These are phyloP conservation scores for Stichopus horrens DNA, from an alignment of 53 echinoderm and acorn worm species.

Conservation along the genomic window DNA sequence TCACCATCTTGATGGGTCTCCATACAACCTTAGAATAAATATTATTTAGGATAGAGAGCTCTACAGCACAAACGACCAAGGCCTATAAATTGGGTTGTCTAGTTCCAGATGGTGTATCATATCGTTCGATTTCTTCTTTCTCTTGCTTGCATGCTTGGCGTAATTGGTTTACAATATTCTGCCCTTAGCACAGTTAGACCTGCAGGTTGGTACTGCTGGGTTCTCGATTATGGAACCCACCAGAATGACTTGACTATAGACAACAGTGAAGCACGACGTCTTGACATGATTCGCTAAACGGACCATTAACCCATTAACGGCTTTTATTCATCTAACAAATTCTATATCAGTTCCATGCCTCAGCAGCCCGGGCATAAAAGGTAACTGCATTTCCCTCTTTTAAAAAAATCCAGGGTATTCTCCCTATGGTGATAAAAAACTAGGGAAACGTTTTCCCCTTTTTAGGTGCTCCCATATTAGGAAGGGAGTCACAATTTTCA, in stretches of 20 bases:
- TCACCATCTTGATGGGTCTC: too few relatives aligned
- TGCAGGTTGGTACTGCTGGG: too few relatives aligned
- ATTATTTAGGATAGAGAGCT: too few relatives aligned
- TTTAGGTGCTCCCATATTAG: conserved; percentile 40
- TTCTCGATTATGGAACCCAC: conserved; percentile 58
- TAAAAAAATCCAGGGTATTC: conserved; percentile 28
- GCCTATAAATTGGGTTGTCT: too few relatives aligned
- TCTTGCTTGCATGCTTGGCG: too few relatives aligned
- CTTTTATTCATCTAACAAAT: conserved; percentile 45
- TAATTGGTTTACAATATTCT: too few relatives aligned
- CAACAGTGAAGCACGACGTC: conserved; percentile 51
- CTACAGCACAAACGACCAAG: too few relatives aligned
- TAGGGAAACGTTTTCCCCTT: conserved; percentile 35
- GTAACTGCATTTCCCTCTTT: conserved; percentile 42
- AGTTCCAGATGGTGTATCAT: too few relatives aligned
- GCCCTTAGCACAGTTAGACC: too few relatives aligned
- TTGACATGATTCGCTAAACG: conserved; percentile 35
- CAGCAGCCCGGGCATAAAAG: conserved; percentile 20
- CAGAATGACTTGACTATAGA: conserved; percentile 51
- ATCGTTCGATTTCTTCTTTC: too few relatives aligned
- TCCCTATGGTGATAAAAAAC: conserved; percentile 54
- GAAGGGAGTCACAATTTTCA: conserved; percentile 26
- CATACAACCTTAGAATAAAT: too few relatives aligned
- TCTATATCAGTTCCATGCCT: conserved; percentile 40
- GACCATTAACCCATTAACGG: conserved; percentile 53